Conservation (phyloP, 64 coral and sea anemone species). For the Orbicella faveolata region DNA sequence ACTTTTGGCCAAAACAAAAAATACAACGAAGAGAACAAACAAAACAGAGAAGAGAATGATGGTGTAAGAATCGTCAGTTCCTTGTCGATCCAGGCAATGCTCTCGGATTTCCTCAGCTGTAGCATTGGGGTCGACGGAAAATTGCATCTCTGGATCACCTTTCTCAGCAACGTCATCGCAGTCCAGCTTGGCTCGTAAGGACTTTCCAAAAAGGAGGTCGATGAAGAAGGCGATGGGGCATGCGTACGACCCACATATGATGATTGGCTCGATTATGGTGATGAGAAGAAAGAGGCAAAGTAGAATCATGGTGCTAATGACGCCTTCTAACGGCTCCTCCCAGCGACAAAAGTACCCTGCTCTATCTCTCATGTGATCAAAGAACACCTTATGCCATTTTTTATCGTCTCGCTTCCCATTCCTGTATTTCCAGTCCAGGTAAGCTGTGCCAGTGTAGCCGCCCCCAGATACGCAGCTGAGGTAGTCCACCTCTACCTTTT, state of each 20-base stretch:
- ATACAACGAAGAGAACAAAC: neutral
- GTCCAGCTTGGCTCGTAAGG: conserved; percentile 20
- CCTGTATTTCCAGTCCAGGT: conserved; percentile 80
- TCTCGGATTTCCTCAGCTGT: neutral
- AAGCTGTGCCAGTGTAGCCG: conserved; percentile 54
- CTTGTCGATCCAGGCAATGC: neutral
- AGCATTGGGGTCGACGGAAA: neutral
- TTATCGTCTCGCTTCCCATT: conserved; percentile 4
- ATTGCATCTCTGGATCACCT: neutral
- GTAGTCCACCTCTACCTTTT: conserved; percentile 40
- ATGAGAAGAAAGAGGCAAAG: conserved; percentile 20
- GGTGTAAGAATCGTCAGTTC: neutral
- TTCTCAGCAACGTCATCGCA: conserved; percentile 6
- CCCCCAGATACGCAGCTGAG: conserved; percentile 74
- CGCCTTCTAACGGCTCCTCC: conserved; percentile 49
- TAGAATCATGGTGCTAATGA: conserved; percentile 24
- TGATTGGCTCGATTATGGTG: conserved; percentile 29
- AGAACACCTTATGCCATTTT: conserved; percentile 70
- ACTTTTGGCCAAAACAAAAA: neutral
- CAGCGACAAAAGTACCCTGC: conserved; percentile 30
- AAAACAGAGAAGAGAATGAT: conserved; percentile 14
- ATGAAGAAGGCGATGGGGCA: conserved; percentile 39
- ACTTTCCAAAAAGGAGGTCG: conserved; percentile 47
- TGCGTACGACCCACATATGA: conserved; percentile 18
- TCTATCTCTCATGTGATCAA: conserved; percentile 57